These are phyloP conservation scores for Anseranas semipalmata DNA, from an alignment of 2,113 vertebrate species.

Conservation along the genomic window DNA sequence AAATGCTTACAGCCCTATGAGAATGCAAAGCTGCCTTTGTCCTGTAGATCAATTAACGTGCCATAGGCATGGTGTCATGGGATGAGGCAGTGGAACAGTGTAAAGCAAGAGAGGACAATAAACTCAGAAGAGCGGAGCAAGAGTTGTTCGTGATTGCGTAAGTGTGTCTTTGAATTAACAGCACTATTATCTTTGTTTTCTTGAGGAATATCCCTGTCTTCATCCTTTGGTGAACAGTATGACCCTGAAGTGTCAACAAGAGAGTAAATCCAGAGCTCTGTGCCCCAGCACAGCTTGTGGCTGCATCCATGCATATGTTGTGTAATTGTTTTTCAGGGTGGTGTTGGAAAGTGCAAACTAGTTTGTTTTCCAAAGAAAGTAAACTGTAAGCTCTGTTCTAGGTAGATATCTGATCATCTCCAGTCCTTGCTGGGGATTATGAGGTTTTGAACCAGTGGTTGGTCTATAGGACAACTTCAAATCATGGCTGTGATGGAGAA, in stretches of 20 bases:
- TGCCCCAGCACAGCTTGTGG: not conserved
- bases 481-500: fast-evolving
- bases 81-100: not conserved
- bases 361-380: not conserved
- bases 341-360: not conserved
- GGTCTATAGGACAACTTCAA: not conserved
- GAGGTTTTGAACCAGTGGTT: not conserved
- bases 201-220: not conserved
- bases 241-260: not conserved
- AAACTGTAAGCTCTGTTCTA: not conserved
- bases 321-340: not conserved
- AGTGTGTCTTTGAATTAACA: not conserved
- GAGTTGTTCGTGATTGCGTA: not conserved
- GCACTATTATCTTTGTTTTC: not conserved
- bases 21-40: not conserved
- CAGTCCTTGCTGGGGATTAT: not conserved
- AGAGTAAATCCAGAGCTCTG: not conserved
- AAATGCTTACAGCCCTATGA: fast-evolving
- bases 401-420: not conserved
- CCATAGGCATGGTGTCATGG: not conserved
- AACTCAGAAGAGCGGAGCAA: not conserved
- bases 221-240: too few relatives aligned
- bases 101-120: not conserved
- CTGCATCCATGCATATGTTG: not conserved
- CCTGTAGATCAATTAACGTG: not conserved